These are phyloP conservation scores for Olivierus martensii DNA, from an alignment of 1,140 invertebrate species.

Conservation along the genomic window DNA sequence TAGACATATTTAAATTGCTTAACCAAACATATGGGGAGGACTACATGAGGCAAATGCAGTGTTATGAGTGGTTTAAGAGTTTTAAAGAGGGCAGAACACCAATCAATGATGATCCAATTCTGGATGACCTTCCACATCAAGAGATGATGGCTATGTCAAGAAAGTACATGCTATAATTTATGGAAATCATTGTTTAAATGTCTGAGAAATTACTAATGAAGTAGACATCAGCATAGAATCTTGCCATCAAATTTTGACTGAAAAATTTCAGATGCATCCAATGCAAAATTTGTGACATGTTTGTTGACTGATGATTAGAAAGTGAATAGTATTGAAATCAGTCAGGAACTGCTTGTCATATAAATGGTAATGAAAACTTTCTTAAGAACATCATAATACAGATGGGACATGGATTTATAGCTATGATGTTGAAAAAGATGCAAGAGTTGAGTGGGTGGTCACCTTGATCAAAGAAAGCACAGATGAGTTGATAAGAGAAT, in stretches of 20 bases:
- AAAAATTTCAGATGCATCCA: neutral
- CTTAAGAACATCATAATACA: conserved; percentile 4
- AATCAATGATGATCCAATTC: too few relatives aligned
- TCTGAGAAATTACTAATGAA: too few relatives aligned
- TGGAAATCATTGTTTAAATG: too few relatives aligned
- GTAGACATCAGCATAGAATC: neutral
- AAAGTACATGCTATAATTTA: too few relatives aligned
- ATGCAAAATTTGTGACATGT: neutral
- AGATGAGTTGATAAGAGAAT: conserved; percentile 1
- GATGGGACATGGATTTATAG: conserved; percentile 13
- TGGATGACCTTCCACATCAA: too few relatives aligned
- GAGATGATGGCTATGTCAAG: too few relatives aligned
- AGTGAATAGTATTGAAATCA: neutral
- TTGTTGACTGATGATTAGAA: neutral
- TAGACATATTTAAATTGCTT: too few relatives aligned
- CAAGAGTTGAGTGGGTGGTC: neutral
- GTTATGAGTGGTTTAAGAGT: too few relatives aligned
- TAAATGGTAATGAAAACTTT: neutral
- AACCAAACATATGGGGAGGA: too few relatives aligned
- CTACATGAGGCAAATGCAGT: too few relatives aligned
- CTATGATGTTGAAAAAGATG: conserved; percentile 7
- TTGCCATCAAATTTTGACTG: neutral
- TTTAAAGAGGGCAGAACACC: too few relatives aligned
- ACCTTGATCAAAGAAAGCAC: conserved; percentile 4
- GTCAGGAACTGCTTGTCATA: neutral